Evolutionary conservation across 2,888 invertebrate species (phyloP).

Genomic region (Ligdia adustata): DNA sequence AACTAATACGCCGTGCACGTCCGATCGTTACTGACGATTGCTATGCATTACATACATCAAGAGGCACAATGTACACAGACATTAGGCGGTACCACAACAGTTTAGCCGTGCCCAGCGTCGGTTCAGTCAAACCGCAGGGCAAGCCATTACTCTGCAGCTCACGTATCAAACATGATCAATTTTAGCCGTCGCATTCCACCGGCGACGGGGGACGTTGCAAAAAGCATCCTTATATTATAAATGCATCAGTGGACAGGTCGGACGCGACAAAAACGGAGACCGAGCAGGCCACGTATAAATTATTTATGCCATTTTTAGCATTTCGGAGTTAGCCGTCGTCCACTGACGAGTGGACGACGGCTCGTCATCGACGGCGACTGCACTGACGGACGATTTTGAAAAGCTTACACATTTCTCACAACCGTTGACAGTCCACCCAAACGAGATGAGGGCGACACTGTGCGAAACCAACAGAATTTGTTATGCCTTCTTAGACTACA

Average conservation of each 20-base stretch:
- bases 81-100: conserved; percentile 38
- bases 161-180: conserved; percentile 82
- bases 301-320: conserved; percentile 84
- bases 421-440: background rate
- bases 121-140: conserved; percentile 40
- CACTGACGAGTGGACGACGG: conserved; percentile 50
- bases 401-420: conserved; percentile 1
- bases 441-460: background rate
- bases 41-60: conserved; percentile 27
- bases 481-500: too few relatives aligned
- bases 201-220: conserved; percentile 72
- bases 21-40: conserved; percentile 30
- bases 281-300: conserved; percentile 78
- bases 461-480: too few relatives aligned
- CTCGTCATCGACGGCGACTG: conserved; percentile 44
- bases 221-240: conserved; percentile 84
- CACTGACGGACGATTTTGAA: conserved; percentile 37
- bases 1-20: conserved; percentile 47
- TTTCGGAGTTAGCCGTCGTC: conserved; percentile 71
- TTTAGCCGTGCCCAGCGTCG: conserved; percentile 17
- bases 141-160: conserved; percentile 70
- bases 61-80: conserved; percentile 29
- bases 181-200: conserved; percentile 82
- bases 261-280: conserved; percentile 76
- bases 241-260: conserved; percentile 83